A percentile compares a stretch with the other conserved stretches of the same genome.
Conservation (phyloP, 2,888 invertebrate species). For the Eupithecia dodoneata region DNA sequence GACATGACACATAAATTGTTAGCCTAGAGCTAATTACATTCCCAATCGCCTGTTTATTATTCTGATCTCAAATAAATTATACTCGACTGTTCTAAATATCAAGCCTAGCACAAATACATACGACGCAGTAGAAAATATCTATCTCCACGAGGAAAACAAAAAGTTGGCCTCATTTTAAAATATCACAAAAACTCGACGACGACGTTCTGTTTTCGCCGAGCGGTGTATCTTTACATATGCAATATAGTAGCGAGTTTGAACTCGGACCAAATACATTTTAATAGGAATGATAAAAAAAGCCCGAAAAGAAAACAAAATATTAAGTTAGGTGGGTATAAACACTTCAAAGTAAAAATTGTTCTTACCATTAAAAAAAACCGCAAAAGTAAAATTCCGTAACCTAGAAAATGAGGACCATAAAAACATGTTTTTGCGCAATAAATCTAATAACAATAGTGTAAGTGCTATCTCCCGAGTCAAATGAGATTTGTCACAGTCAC, state of each 20-base stretch:
- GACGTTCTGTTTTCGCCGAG: slow-evolving; percentile 55
- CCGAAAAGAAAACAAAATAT: slow-evolving; percentile 10
- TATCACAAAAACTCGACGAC: slow-evolving; percentile 46
- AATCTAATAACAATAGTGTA: slow-evolving; percentile 12
- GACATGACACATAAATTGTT: not conserved
- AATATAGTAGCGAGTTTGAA: slow-evolving; percentile 63
- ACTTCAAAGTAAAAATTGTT: not conserved
- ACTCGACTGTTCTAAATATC: not conserved
- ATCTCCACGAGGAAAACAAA: slow-evolving; percentile 23
- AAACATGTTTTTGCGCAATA: slow-evolving; percentile 11
- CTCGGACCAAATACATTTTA: slow-evolving; percentile 74
- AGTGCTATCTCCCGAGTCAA: slow-evolving; percentile 14
- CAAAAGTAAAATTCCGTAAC: slow-evolving; percentile 4
- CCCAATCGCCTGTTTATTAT: not conserved
- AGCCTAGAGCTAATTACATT: not conserved
- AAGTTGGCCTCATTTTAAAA: slow-evolving; percentile 32
- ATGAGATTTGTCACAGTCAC: slow-evolving; percentile 42
- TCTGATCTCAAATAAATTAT: not conserved
- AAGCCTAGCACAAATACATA: slow-evolving; percentile 11
- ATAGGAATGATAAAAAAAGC: slow-evolving; percentile 18
- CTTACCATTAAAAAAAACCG: not conserved
- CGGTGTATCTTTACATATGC: slow-evolving; percentile 52
- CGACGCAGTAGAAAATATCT: slow-evolving; percentile 23
- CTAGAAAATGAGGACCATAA: slow-evolving; percentile 15
- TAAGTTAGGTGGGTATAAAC: not conserved